A percentile compares a stretch with the other conserved stretches of the same genome.
Conservation (phyloP, 2,113 vertebrate genomes). For the Osmerus mordax region DNA sequence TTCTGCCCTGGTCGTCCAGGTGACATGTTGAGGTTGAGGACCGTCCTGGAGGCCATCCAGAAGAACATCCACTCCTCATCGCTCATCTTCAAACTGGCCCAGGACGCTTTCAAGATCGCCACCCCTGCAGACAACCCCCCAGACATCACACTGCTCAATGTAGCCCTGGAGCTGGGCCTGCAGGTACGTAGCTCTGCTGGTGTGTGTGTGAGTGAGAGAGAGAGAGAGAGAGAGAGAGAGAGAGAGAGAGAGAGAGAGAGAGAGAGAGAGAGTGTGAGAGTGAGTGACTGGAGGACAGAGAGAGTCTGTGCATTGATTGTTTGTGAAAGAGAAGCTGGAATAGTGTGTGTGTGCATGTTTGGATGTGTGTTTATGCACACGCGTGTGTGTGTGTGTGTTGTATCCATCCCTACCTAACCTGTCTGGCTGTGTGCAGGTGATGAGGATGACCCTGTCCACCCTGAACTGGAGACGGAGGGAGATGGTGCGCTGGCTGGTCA, state of each 20-base stretch:
- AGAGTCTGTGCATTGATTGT: neutral
- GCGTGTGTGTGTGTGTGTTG: neutral
- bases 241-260: too few species aligned
- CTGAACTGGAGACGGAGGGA: constrained; percentile 97
- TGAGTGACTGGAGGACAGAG: too few species aligned
- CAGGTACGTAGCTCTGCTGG: constrained; percentile 75
- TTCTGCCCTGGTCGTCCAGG: constrained; percentile 64
- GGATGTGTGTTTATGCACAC: neutral
- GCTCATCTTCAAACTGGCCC: constrained; percentile 96
- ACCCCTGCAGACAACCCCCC: constrained; percentile 90
- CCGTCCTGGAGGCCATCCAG: constrained; percentile 95
- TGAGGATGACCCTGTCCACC: constrained; percentile 98
- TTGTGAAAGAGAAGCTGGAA: too few species aligned
- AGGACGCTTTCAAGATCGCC: constrained; percentile 98
- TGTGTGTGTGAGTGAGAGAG: neutral
- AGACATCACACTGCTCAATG: constrained; percentile 92
- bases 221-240: too few species aligned
- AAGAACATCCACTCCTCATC: constrained; percentile 99
- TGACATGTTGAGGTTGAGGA: constrained; percentile 90
- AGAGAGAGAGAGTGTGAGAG: neutral
- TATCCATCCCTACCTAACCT: neutral
- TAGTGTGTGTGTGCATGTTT: constrained; percentile 7
- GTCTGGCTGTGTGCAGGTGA: constrained; percentile 77
- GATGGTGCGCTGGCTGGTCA: constrained; percentile 99
- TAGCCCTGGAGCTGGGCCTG: constrained; percentile 92